Base-by-base conservation (phyloP, 2,888 invertebrate species). In the Ophion obscuratus region DNA sequence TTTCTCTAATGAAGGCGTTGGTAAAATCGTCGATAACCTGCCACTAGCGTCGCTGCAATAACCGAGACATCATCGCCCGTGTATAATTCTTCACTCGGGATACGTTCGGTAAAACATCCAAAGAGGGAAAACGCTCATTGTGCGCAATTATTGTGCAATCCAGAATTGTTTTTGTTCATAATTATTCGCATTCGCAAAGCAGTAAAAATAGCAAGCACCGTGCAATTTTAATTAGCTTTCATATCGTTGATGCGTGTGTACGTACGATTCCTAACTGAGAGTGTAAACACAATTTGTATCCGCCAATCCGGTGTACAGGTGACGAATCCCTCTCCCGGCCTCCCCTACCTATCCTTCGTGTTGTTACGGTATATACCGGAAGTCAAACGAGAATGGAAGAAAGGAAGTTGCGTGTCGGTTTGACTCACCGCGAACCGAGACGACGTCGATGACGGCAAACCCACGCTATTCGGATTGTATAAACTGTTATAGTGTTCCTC, bases 401-500 rank as follows among this genome's bases (percentile, higher is more conserved):
- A 91, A 91, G 91, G 91, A 91, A 91, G 88, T 90, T 88, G 89
- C 88, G 87, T 87, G 87, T 87, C 86, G 90, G 88, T 89, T 86
- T 89, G 87, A 88, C 87, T 89, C 90, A 90, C 84, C 89, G 88
- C 89, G 61, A 40, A 70, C 78, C 62, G 27, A 66, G 84, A 77
- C 80, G 75, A 71, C 81, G 88, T 89, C 44, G 40, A 66, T 64
- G 44, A 62, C 62, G 83, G 68, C 24, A 57, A 80, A 64, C 84
- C 80, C 81, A 84, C 83, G 78, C 84, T 66, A 66, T 76, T 59
- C 75, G 59, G 80, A 59, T 81, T 76, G 73, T 76, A 81, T 77
- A 81, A 84, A 84, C 81, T 80, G 61, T 81, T 81, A 77, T 84
- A 76, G 79, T 61, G 68, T 64, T 61, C 36, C 40, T 75, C 27